These are phyloP conservation scores for Pteropus rufus DNA, from an alignment of 2,797 vertebrate species.

Conservation along the genomic window DNA sequence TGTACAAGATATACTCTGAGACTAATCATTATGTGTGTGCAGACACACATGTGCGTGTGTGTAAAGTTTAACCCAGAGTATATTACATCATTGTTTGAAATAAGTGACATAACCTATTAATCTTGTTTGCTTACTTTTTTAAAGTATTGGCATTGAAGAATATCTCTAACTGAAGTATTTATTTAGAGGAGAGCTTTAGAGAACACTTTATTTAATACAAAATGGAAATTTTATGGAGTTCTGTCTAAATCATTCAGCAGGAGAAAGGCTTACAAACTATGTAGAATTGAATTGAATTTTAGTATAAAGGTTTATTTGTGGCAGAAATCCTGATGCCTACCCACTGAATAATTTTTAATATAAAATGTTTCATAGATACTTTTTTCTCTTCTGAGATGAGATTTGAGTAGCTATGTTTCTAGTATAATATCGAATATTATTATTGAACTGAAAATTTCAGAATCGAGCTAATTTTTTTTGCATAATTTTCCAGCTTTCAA, in stretches of 20 bases:
- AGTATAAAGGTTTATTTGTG: neutral
- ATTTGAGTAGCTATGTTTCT: neutral
- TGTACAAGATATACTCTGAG: neutral
- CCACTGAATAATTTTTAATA: neutral
- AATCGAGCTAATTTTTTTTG: neutral
- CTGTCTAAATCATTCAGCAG: conserved; percentile 38
- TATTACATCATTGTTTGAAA: conserved; percentile 56
- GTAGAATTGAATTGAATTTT: conserved; percentile 29
- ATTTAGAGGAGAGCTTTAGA: conserved; percentile 70
- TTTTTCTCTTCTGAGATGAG: neutral
- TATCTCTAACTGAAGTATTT: conserved; percentile 71
- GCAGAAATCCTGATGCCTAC: neutral
- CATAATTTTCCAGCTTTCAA: neutral
- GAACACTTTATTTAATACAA: neutral
- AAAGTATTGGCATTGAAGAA: conserved; percentile 36
- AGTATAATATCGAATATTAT: neutral
- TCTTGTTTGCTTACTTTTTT: conserved; percentile 68
- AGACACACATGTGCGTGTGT: rapidly evolving
- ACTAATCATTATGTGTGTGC: neutral
- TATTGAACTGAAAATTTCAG: neutral
- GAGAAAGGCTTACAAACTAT: conserved; percentile 39
- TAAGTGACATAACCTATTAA: conserved; percentile 51
- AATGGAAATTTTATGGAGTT: conserved; percentile 50
- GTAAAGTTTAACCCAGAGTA: neutral
- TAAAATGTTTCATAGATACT: neutral